phyloP scores from a whole-genome alignment of 2,113 vertebrate genomes.

The Passer domesticus region DNA sequence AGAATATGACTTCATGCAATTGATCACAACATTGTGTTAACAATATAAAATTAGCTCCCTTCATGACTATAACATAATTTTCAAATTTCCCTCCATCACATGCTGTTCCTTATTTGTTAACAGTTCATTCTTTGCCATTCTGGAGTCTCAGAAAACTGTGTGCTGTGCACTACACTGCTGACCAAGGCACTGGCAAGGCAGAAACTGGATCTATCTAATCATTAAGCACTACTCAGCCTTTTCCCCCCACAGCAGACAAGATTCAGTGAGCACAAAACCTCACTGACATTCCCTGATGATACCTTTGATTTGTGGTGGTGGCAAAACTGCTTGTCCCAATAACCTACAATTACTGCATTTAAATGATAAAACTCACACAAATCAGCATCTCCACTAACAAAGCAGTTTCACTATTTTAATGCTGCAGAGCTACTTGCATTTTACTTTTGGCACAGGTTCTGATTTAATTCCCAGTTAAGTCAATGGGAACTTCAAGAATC shows the following conservation, averaged over 20 bases:
- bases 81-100: background rate
- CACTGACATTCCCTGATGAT: background rate
- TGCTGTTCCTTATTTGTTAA: background rate
- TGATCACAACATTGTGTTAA: background rate
- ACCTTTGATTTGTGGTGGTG: background rate
- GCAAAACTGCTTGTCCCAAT: background rate
- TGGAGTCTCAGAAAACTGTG: background rate
- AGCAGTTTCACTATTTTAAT: background rate
- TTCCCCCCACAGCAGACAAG: rapidly evolving
- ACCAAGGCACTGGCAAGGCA: background rate
- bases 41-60: background rate
- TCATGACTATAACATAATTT: background rate
- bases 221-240: background rate
- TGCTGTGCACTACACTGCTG: background rate
- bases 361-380: background rate
- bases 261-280: background rate
- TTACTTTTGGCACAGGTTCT: background rate
- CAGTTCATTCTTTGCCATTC: background rate
- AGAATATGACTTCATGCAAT: background rate
- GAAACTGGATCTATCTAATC: background rate
- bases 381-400: background rate
- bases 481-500: background rate
- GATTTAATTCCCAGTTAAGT: background rate
- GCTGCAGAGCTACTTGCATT: background rate
- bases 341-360: background rate